Evolutionary conservation across 2,113 vertebrate species (phyloP), one percentile per base, ranked within the genome.

Genomic region (sheep (Ovis aries)): DNA sequence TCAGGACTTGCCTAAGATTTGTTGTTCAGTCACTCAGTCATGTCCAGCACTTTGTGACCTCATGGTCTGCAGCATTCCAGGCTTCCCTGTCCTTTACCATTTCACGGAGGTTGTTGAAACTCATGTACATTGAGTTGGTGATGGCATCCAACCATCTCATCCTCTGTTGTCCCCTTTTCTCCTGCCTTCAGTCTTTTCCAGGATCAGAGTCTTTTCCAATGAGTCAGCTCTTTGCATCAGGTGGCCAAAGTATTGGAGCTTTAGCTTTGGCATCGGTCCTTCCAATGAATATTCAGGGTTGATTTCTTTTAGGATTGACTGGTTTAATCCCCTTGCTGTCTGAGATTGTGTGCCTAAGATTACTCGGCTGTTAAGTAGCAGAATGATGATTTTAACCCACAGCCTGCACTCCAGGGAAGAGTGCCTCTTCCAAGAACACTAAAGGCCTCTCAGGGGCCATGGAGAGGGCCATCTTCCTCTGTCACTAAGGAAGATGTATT

Each of bases 401-500:
- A 67, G 27, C 21, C 33, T 17, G 74, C 7, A 17, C 25, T 60
- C 13, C 17, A 59, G 27, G 31, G 25, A 29, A 43, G 82, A 45
- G 6, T 2, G 5, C 19, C 53, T 78, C 64, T 74, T 89, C 80
- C 60, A 40, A 31, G 74, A 80, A n/a, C 5, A 23, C 13, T 6
- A 7, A 23, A 52, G 23, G 53, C 6, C 2, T 55, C 33, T 31
- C 10, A 27, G 53, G 92, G 10, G 7, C 29, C 53, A 81, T 3
- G 4, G 23, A 78, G 2, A 74, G n/a, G 11, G n/a, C n/a, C 21
- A 74, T 74, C n/a, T 74, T 40, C 36, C 14, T 16, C 3, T 16
- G 4, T 2, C 3, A 57, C 33, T 15, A 29, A 33, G 5, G 14
- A 45, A 78, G 36, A 21, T 7, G 2, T 27, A 0, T 1, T 14